Evolutionary conservation across 1,140 invertebrate genomes (phyloP).

Genomic region (Acyrthosiphon pisum): DNA sequence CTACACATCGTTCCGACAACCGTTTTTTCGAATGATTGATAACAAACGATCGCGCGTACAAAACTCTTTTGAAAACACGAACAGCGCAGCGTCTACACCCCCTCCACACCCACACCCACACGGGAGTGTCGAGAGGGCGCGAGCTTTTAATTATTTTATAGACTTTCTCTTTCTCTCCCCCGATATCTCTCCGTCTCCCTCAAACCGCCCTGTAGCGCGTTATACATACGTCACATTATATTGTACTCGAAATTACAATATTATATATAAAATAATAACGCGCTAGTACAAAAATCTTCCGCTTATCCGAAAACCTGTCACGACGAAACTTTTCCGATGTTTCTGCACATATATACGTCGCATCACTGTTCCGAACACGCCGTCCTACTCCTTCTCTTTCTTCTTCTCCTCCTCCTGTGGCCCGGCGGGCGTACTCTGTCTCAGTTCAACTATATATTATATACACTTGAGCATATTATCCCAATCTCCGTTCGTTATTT

Average conservation of each 20-base stretch:
- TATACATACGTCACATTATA: constrained; percentile 11
- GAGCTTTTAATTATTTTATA: constrained; percentile 54
- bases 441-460: background rate
- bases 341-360: background rate
- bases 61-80: constrained; percentile 35
- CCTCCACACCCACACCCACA: background rate
- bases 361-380: constrained; percentile 29
- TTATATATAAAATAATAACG: constrained; percentile 10
- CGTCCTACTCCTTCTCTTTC: too few relatives aligned
- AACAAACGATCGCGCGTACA: constrained; percentile 42
- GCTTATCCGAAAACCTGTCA: constrained; percentile 47
- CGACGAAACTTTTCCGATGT: constrained; percentile 38
- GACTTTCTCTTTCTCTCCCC: background rate
- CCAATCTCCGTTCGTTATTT: background rate
- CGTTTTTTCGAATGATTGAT: constrained; percentile 57
- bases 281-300: constrained; percentile 27
- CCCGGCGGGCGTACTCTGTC: background rate
- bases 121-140: background rate
- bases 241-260: background rate
- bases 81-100: background rate
- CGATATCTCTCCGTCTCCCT: too few relatives aligned
- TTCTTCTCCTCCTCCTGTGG: too few relatives aligned
- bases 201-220: background rate
- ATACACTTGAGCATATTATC: background rate
- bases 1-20: background rate